These are phyloP conservation scores for Psilanteris sp. DNA, from an alignment of 1,140 invertebrate species.

Conservation along the genomic window DNA sequence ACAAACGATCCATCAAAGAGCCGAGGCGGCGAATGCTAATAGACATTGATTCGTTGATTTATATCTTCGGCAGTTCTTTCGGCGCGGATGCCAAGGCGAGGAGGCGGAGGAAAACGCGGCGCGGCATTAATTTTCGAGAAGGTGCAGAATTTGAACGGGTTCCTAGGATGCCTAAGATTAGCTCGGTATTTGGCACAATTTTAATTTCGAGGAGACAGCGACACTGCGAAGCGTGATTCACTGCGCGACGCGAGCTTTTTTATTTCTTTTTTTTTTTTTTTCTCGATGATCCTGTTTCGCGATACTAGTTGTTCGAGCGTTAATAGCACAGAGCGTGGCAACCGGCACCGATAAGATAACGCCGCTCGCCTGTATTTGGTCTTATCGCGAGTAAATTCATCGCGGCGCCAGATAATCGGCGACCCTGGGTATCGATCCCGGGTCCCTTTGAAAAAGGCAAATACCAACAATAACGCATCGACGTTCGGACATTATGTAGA, in stretches of 20 bases:
- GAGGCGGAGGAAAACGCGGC: not conserved
- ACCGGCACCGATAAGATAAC: constrained; percentile 67
- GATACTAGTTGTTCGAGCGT: constrained; percentile 61
- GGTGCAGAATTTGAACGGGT: constrained; percentile 14
- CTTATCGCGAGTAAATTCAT: constrained; percentile 63
- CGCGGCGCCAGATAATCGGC: constrained; percentile 34
- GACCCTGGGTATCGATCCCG: constrained; percentile 16
- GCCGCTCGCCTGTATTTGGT: constrained; percentile 58
- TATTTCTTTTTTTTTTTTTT: no score
- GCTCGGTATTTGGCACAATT: constrained; percentile 23
- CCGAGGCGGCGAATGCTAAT: constrained; percentile 21
- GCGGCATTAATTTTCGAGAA: constrained; percentile 22
- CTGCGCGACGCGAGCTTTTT: not conserved
- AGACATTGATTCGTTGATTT: constrained; percentile 48
- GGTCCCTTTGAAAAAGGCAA: constrained; percentile 43
- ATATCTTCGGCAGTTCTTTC: constrained; percentile 19
- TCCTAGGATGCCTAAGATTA: constrained; percentile 33
- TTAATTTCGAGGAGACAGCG: constrained; percentile 16
- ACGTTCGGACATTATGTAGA: not conserved
- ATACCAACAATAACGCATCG: constrained; percentile 26
- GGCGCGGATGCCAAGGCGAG: constrained; percentile 21
- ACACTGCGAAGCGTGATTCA: not conserved
- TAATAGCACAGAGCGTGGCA: constrained; percentile 64
- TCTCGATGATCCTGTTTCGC: constrained; percentile 3
- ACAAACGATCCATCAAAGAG: constrained; percentile 12